These are phyloP conservation scores for Oreochromis niloticus DNA, from an alignment of 2,113 vertebrate species.

Conservation along the genomic window DNA sequence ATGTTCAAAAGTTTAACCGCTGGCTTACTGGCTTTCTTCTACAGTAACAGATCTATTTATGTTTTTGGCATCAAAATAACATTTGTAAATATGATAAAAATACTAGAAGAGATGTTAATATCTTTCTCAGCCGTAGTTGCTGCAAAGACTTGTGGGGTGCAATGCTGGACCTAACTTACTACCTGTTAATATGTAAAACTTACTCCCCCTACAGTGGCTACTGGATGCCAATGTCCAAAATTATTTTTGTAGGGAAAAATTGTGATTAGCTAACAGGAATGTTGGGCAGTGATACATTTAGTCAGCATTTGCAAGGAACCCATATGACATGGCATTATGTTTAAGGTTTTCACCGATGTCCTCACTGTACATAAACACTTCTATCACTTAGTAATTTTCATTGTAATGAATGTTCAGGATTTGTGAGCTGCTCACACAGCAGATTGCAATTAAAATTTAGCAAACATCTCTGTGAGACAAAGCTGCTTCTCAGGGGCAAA, in stretches of 20 bases:
- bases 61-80: constrained; percentile 50
- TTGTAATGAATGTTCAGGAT: not conserved
- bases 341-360: not conserved
- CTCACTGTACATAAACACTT: not conserved
- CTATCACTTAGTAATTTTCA: not conserved
- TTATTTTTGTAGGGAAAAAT: not conserved
- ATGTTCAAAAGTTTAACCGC: not conserved
- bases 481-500: not conserved
- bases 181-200: not conserved
- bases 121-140: not conserved
- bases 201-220: not conserved
- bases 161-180: not conserved
- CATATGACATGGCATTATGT: not conserved
- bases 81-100: not conserved
- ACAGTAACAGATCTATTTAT: constrained; percentile 11
- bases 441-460: not conserved
- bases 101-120: not conserved
- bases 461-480: not conserved
- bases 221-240: not conserved
- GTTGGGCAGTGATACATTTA: not conserved
- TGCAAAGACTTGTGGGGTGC: not conserved
- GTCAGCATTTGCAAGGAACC: not conserved
- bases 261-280: not conserved
- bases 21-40: constrained; percentile 41
- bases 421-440: not conserved